These are phyloP conservation scores for Augochlorella aurata DNA, from an alignment of 2,888 invertebrate species.

Conservation along the genomic window DNA sequence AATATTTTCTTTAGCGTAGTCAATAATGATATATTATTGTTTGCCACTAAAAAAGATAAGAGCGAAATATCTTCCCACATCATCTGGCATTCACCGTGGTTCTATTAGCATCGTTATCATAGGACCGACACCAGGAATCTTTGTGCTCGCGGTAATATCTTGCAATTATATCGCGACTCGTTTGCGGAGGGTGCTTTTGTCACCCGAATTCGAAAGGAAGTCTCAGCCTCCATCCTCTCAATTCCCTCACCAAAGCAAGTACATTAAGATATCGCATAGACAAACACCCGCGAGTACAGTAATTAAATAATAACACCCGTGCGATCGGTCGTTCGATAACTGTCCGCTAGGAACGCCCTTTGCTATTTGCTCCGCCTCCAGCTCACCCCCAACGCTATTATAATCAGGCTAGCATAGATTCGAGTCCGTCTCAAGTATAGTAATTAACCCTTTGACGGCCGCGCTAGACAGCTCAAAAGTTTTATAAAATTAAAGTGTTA, in stretches of 20 bases:
- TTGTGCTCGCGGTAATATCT: background rate
- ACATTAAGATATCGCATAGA: too few relatives aligned
- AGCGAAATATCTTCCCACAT: too few relatives aligned
- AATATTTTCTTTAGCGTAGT: too few relatives aligned
- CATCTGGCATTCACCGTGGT: background rate
- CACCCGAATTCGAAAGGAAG: background rate
- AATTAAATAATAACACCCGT: background rate
- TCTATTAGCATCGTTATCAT: background rate
- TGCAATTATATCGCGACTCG: slow-evolving; percentile 3
- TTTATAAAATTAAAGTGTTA: too few relatives aligned
- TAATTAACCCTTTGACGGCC: too few relatives aligned
- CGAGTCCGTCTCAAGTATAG: too few relatives aligned
- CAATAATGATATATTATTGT: too few relatives aligned
- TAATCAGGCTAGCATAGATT: background rate
- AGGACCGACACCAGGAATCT: background rate
- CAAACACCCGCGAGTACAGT: background rate
- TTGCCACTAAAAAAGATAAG: too few relatives aligned
- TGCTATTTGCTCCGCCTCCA: background rate
- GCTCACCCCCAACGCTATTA: background rate
- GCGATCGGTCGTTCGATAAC: background rate
- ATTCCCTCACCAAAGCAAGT: too few relatives aligned
- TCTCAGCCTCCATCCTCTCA: background rate
- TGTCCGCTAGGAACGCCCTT: background rate
- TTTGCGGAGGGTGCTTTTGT: background rate
- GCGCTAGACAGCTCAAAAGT: too few relatives aligned